phyloP scores from a whole-genome alignment of 2,888 invertebrate genomes.

The Papilio gigon region DNA sequence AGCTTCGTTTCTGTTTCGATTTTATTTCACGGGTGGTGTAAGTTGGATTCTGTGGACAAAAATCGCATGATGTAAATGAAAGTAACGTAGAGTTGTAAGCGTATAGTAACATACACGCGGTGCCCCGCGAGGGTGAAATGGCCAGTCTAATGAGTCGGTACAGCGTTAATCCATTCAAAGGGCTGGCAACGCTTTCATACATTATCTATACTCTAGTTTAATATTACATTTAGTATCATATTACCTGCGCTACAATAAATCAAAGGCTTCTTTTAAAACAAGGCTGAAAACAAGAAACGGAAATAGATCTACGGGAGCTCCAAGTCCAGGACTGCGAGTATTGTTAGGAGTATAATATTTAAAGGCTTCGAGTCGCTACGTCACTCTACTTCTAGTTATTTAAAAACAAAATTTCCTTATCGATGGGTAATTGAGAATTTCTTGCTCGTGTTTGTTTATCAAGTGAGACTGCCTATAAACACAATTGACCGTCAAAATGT shows the following conservation, averaged over 20 bases:
- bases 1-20: too few relatives aligned
- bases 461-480: neutral
- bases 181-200: slow-evolving; percentile 12
- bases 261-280: slow-evolving; percentile 4
- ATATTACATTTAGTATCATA: neutral
- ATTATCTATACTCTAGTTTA: neutral
- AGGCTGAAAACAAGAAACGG: neutral
- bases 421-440: too few relatives aligned
- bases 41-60: too few relatives aligned
- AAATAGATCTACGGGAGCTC: too few relatives aligned
- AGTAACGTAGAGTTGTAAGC: slow-evolving; percentile 8
- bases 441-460: neutral
- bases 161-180: slow-evolving; percentile 23
- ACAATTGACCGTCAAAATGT: neutral
- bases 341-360: too few relatives aligned
- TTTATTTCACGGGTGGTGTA: too few relatives aligned
- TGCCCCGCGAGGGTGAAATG: slow-evolving; percentile 27
- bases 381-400: too few relatives aligned
- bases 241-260: neutral
- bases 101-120: neutral
- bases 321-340: too few relatives aligned
- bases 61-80: neutral
- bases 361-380: too few relatives aligned
- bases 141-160: slow-evolving; percentile 23
- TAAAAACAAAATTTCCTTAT: too few relatives aligned